Evolutionary conservation across 1,140 invertebrate species (phyloP), one percentile per base, ranked within the genome.

Genomic region (Nebria ingens): DNA sequence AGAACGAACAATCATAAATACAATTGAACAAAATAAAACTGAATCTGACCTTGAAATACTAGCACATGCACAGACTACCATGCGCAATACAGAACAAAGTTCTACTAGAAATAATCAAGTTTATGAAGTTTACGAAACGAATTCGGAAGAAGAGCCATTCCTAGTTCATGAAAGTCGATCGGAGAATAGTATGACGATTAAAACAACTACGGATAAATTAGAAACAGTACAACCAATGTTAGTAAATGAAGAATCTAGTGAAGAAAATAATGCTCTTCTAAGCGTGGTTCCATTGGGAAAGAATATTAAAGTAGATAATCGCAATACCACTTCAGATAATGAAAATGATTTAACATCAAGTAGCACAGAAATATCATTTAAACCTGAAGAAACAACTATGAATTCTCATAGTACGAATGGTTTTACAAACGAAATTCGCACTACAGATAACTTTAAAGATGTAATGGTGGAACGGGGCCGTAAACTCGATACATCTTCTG

Each of bases 401-500:
- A 34, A 34, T 34, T 34, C 25, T 34, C 25, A 34, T 34, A 34
- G 25, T n/a, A 34, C 25, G n/a, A 34, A 34, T 34, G 25, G 25
- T n/a, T 9, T n/a, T 34, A 9, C n/a, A 6, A 34, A 34, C n/a
- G 25, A 34, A 34, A 34, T 34, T 34, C 25, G 25, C 25, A n/a
- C 6, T 6, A 9, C 25, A 34, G 25, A 34, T n/a, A 34, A n/a
- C n/a, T 6, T n/a, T 34, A 34, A n/a, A 34, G 25, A 34, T 9
- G n/a, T 34, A 9, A 34, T 34, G 25, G 25, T n/a, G 6, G 25
- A 34, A 34, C 25, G 25, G 12, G 19, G 22, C 49, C 9, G 29
- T 42, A 15, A 52, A 42, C 17, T 29, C 25, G 19, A 52, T 45
- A 57, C 21, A 51, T 9, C 42, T 56, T 1, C 20, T 22, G 6